Evolutionary conservation across 2,888 invertebrate genomes (phyloP).

Genomic region (Andrena bucephala): DNA sequence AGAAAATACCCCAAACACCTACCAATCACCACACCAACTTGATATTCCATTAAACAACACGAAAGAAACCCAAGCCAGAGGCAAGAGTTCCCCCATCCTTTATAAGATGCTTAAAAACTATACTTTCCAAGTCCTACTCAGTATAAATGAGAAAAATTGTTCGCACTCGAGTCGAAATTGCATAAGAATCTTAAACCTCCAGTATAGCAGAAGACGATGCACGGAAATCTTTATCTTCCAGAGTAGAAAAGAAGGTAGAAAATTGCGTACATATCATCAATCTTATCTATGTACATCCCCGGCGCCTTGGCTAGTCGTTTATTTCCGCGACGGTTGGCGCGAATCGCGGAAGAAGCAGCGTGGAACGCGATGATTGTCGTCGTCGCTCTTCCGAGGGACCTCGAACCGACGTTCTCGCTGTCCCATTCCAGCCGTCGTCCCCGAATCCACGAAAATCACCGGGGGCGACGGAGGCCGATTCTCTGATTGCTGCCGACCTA

Average conservation of each 20-base stretch:
- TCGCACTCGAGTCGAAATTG: neutral
- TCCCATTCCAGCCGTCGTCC: neutral
- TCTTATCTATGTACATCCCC: neutral
- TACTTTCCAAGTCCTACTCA: no score
- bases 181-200: neutral
- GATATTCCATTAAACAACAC: no score
- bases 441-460: constrained; percentile 49
- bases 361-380: neutral
- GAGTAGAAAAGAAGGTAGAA: neutral
- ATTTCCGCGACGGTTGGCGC: constrained; percentile 26
- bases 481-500: constrained; percentile 46
- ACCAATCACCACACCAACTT: no score
- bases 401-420: constrained; percentile 5
- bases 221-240: neutral
- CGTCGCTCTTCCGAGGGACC: neutral
- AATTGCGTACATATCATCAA: neutral
- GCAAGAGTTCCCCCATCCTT: no score
- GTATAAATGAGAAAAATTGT: no score
- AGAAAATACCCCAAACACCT: no score
- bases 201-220: neutral
- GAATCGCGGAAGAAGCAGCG: neutral
- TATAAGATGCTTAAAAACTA: no score
- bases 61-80: no score
- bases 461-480: constrained; percentile 37
- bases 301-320: constrained; percentile 29